phyloP scores from a whole-genome alignment of 2,797 vertebrate species.

The Sebastes ruberrimus region DNA sequence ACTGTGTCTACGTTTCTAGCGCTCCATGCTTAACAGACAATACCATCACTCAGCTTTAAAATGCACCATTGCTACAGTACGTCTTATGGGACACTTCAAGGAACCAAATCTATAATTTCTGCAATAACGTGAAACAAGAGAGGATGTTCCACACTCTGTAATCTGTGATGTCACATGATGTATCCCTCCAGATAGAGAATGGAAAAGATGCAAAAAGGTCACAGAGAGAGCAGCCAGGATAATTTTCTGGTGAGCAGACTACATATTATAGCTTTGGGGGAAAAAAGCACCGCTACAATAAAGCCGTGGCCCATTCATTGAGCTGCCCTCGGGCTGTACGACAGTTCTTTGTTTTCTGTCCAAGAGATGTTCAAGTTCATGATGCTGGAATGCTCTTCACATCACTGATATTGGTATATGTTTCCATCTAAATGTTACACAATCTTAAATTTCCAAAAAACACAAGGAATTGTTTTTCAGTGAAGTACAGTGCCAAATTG shows the following conservation, averaged over 20 bases:
- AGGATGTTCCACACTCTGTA: conserved; percentile 41
- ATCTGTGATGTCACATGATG: conserved; percentile 49
- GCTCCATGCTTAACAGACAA: background rate
- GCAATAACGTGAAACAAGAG: conserved; percentile 38
- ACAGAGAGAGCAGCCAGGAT: conserved; percentile 37
- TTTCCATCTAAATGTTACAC: background rate
- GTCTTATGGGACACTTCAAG: conserved; percentile 5
- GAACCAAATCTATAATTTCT: conserved; percentile 27
- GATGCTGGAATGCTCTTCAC: conserved; percentile 4
- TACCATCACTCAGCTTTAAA: background rate
- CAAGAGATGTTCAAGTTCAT: conserved; percentile 33
- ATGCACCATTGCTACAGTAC: background rate
- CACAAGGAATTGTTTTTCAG: background rate
- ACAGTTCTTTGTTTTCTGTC: conserved; percentile 36
- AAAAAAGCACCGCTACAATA: conserved; percentile 6
- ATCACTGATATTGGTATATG: background rate
- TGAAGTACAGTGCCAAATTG: background rate
- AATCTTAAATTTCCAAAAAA: background rate
- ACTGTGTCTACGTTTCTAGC: background rate
- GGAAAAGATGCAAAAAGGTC: conserved; percentile 38
- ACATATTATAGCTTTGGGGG: conserved; percentile 14
- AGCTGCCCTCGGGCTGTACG: conserved; percentile 38
- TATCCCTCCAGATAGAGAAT: conserved; percentile 10
- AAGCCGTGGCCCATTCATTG: conserved; percentile 20
- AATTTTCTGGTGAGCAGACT: conserved; percentile 50